Conservation (phyloP, 2,888 invertebrate genomes). For the Galerucella pusilla region DNA sequence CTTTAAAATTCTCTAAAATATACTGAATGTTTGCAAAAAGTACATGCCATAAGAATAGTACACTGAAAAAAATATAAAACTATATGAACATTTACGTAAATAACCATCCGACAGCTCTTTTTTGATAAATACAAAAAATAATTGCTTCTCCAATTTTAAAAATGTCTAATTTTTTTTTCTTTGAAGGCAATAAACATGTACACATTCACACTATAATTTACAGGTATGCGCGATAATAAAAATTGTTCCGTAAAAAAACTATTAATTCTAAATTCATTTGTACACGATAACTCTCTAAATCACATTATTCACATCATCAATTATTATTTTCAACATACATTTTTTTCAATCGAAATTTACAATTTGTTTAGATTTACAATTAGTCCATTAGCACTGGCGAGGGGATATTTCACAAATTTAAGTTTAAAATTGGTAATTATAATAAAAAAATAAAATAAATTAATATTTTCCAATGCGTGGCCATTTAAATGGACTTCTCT, state of each 20-base stretch:
- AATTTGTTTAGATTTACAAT: slow-evolving; percentile 19
- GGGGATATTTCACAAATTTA: too few species aligned
- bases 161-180: slow-evolving; percentile 20
- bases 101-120: slow-evolving; percentile 20
- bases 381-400: slow-evolving; percentile 6
- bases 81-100: slow-evolving; percentile 23
- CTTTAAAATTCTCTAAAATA: too few species aligned
- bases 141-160: slow-evolving; percentile 35
- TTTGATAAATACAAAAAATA: slow-evolving; percentile 33
- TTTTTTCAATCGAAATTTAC: slow-evolving; percentile 34
- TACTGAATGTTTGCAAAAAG: too few species aligned
- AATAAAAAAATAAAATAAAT: too few species aligned
- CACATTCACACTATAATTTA: slow-evolving; percentile 59
- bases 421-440: too few species aligned
- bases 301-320: slow-evolving; percentile 45
- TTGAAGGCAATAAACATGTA: slow-evolving; percentile 50
- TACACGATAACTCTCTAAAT: slow-evolving; percentile 54
- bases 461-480: too few species aligned
- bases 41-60: slow-evolving; percentile 11
- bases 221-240: slow-evolving; percentile 59
- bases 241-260: slow-evolving; percentile 63
- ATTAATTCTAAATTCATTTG: slow-evolving; percentile 58
- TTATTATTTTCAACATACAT: background rate
- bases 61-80: background rate
- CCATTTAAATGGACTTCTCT: too few species aligned